Percentiles rank a stretch among this genome's conserved stretches.
Evolutionary conservation across 1,140 invertebrate species (phyloP).

Genomic region (Zaprionus vittiger): DNA sequence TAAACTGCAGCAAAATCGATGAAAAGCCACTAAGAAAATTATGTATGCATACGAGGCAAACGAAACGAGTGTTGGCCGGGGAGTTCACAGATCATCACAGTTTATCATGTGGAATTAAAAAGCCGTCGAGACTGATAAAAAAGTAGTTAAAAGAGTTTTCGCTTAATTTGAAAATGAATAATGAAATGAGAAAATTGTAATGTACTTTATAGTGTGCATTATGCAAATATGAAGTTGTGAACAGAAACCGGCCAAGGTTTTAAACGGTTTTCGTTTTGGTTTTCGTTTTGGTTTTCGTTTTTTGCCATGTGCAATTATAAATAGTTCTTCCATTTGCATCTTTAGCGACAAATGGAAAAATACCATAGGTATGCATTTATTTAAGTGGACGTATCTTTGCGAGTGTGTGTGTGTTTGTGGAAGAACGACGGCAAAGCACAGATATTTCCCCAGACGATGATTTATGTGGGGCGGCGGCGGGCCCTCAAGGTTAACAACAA

Average conservation of each 20-base stretch:
- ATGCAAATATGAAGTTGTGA: not conserved
- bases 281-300: slow-evolving; percentile 4
- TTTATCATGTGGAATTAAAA: slow-evolving; percentile 49
- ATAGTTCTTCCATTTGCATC: slow-evolving; percentile 53
- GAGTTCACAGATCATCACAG: slow-evolving; percentile 13
- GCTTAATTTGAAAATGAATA: slow-evolving; percentile 1
- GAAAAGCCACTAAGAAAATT: slow-evolving; percentile 47
- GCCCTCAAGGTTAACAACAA: slow-evolving; percentile 57
- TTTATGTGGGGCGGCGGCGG: slow-evolving; percentile 42
- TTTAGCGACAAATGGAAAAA: slow-evolving; percentile 22
- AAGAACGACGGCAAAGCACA: slow-evolving; percentile 16
- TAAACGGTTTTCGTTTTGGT: slow-evolving; percentile 41
- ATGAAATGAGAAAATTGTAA: not conserved
- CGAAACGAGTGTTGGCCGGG: not conserved
- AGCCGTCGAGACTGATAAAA: not conserved
- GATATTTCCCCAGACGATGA: slow-evolving; percentile 26
- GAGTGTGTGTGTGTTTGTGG: not conserved
- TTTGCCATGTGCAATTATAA: slow-evolving; percentile 58
- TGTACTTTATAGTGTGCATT: not conserved
- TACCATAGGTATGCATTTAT: slow-evolving; percentile 13
- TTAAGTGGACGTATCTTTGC: slow-evolving; percentile 13
- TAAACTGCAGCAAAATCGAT: slow-evolving; percentile 59
- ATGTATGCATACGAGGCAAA: slow-evolving; percentile 53
- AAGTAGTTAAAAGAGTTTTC: not conserved
- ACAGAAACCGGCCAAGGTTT: slow-evolving; percentile 19